Evolutionary conservation across 2,113 vertebrate species (phyloP), one percentile per base, ranked within the genome.

Genomic region (Aplodontia rufa): DNA sequence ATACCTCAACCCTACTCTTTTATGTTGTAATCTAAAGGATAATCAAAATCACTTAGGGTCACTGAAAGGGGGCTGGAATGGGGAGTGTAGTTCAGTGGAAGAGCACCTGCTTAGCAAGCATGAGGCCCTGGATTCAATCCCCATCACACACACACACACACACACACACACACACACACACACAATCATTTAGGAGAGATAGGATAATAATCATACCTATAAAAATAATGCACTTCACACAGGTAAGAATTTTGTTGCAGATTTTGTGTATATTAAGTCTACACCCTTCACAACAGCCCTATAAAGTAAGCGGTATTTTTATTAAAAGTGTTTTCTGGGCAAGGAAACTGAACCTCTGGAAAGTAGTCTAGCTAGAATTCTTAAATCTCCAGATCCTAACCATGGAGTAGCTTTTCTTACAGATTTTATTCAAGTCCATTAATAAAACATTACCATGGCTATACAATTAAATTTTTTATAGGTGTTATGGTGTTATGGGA

Each of bases 391-490:
- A 83, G 28, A 62, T 42, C 19, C 6, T 72, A 66, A 72, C 3
- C 19, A 68, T 6, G 0, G 51, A 90, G 55, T 58, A 74, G 51
- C 17, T 66, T 75, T 58, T 53, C 47, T 86, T 75, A 89, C n/a
- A 16, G 1, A 49, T 24, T 91, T 92, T 60, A 6, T 35, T 51
- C 10, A 75, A 90, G 37, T n/a, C 13, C 45, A 84, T 72, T 88
- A 78, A 51, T 51, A 74, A 37, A 66, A 2, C 87, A 80, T 90
- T 87, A 58, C 40, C 1, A 19, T 87, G 78, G 10, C 3, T 66
- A 37, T 47, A 53, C 22, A 24, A 40, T 92, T 92, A 87, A 69
- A 51, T 71, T 80, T 86, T 42, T 75, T 10, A 66, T 74, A 32
- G 24, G 2, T 51, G 0, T n/a, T 35, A 82, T 47, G 24, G 2